Evolutionary conservation across 2,888 invertebrate species (phyloP), one percentile per base, ranked within the genome.

Genomic region (Athripsodes cinereus): DNA sequence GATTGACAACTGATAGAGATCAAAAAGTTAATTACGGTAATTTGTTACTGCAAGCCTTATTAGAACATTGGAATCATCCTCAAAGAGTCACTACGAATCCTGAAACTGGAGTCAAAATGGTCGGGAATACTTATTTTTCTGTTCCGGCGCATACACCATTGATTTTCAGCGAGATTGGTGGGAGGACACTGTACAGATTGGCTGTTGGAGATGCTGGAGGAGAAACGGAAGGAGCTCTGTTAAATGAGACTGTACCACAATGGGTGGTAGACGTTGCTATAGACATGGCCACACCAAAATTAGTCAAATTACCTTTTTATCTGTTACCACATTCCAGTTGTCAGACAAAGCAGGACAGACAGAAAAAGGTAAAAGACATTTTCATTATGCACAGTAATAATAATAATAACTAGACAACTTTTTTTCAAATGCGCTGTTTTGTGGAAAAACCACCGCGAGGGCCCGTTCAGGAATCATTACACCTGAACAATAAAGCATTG

Each of bases 191-290:
- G 61, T 96, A 98, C 69, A 48, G 59, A 31, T 71, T 88, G 63
- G 72, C 91, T 54, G 96, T 96, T 20, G 87, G 92, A 46, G 98
- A 99, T 70, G 92, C 96, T 0, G 90, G 90, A 0, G 95, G 96
- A 1, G 97, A 96, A 68, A 95, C 94, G 1, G 98, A 98, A 79
- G 87, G 93, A 64, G 87, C 89, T 62, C 80, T 96, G 47, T 80
- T 98, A 8, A 90, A 90, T 65, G 98, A 98, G 72, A 95, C 92
- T 0, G 93, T 97, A 13, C 97, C 97, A 0, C 86, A 87, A 13
- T 98, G 97, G 97, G 95, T 98, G 11, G 88, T 91, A 0, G 95
- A 96, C 66, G 92, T 95, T 49, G 91, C 96, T 47, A 90, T 96
- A 59, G 93, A 96, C 69, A 92, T 94, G 77, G 92, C 90, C 65